Conservation (phyloP, 2,888 invertebrate genomes). For the Agriopis marginaria region DNA sequence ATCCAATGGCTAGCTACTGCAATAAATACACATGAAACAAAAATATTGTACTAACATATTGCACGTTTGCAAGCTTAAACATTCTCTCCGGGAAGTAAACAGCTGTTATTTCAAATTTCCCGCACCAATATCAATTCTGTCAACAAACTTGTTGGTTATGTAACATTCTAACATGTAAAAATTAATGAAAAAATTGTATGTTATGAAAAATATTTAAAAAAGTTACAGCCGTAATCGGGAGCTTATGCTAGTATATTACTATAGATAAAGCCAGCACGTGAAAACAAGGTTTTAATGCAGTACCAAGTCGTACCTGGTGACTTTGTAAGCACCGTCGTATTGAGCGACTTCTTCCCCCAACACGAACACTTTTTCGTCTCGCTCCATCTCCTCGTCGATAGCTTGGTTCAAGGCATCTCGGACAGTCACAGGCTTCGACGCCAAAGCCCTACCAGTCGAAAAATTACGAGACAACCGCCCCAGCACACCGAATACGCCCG, state of each 20-base stretch:
- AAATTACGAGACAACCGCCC: constrained; percentile 72
- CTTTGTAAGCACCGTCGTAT: constrained; percentile 99
- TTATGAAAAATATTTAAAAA: constrained; percentile 4
- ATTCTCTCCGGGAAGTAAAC: constrained; percentile 20
- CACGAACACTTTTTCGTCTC: constrained; percentile 96
- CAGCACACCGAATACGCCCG: constrained; percentile 69
- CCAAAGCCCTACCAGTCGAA: constrained; percentile 72
- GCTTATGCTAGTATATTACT: neutral
- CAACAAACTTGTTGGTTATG: constrained; percentile 70
- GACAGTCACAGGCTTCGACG: constrained; percentile 93
- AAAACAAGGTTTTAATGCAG: constrained; percentile 43
- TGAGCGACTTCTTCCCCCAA: constrained; percentile 99
- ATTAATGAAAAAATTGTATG: constrained; percentile 7
- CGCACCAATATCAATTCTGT: constrained; percentile 50
- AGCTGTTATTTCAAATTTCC: constrained; percentile 28
- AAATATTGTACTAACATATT: constrained; percentile 13
- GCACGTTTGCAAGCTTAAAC: constrained; percentile 12
- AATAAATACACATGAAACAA: neutral
- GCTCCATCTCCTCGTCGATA: constrained; percentile 98
- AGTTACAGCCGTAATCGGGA: neutral
- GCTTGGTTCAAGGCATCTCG: constrained; percentile 98
- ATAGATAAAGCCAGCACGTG: neutral
- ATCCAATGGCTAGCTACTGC: neutral
- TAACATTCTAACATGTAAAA: constrained; percentile 51
- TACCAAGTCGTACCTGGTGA: constrained; percentile 84